Evolutionary conservation across 2,113 vertebrate genomes (phyloP), one percentile per base, ranked within the genome.

Genomic region (Chlamydotis undulata): DNA sequence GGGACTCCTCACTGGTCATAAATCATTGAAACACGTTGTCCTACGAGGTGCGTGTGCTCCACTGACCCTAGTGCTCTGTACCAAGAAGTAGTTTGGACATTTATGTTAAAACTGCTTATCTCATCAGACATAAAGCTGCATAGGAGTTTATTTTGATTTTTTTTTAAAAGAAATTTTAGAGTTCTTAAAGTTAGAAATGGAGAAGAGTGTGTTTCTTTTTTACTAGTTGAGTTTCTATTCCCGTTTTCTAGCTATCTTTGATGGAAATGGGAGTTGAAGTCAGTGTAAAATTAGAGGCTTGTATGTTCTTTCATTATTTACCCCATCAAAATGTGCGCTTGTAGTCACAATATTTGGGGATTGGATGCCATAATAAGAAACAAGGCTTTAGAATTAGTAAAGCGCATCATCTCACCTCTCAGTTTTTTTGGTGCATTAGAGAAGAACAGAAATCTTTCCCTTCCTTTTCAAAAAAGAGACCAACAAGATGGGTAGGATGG

Each of bases 211-310:
- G 87, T 90, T 96, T 90, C 73, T 74, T 65, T 91, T 50, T 76
- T 25, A 21, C 63, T 89, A 4, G 24, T 50, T 85, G 22, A 19
- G 74, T 97, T 97, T 96, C 91, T 96, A 43, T 97, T 97, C 95
- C 93, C 73, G 74, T 94, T 96, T 94, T 88, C 25, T 39, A 53
- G 50, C 87, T 53, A 74, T 13, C 39, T 76, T 83, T 87, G 35
- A 26, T 81, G 94, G 94, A 96, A 91, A n/a, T 85, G 69, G 93
- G 94, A 91, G 55, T 95, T 50, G 74, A 81, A 95, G 77, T 12
- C 61, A 39, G 52, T 12, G 68, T 43, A 4, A 86, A 95, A 95
- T 88, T 71, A 93, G 71, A 86, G 79, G 83, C 63, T 96, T 80
- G 1, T 1, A 2, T 22, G 12, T 80, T 26, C 83, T 81, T 83